phyloP scores from a whole-genome alignment of 2,888 invertebrate species.

The Dolichopus griseipennis region DNA sequence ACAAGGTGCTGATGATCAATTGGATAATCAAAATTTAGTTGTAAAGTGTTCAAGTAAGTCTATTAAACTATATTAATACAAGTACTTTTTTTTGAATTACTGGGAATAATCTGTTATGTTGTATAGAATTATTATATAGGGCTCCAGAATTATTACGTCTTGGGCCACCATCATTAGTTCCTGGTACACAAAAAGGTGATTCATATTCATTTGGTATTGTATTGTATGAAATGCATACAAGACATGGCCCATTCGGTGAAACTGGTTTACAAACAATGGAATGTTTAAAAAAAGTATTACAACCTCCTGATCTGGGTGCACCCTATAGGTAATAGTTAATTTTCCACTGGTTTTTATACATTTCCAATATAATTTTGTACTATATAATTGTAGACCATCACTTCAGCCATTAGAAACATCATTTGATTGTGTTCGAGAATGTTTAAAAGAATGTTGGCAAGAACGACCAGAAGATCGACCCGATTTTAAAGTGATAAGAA shows the following conservation, averaged over 20 bases:
- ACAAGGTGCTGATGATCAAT: conserved; percentile 58
- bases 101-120: not conserved
- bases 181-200: conserved; percentile 67
- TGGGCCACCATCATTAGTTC: conserved; percentile 40
- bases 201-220: conserved; percentile 82
- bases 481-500: conserved; percentile 74
- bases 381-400: conserved; percentile 54
- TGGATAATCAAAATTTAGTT: conserved; percentile 49
- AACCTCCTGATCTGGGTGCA: conserved; percentile 33
- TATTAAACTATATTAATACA: not conserved
- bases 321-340: conserved; percentile 30
- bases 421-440: conserved; percentile 79
- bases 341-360: not conserved
- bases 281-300: conserved; percentile 41
- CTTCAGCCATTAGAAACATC: conserved; percentile 68
- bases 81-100: not conserved
- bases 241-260: conserved; percentile 78
- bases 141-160: conserved; percentile 68
- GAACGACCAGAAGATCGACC: conserved; percentile 72
- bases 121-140: conserved; percentile 62
- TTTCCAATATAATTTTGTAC: not conserved
- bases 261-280: conserved; percentile 59
- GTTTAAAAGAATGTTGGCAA: conserved; percentile 78
- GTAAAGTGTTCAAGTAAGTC: conserved; percentile 63
- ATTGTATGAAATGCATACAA: conserved; percentile 77